Conservation (phyloP, 2,797 vertebrate genomes). For the Neosalanx taihuensis region DNA sequence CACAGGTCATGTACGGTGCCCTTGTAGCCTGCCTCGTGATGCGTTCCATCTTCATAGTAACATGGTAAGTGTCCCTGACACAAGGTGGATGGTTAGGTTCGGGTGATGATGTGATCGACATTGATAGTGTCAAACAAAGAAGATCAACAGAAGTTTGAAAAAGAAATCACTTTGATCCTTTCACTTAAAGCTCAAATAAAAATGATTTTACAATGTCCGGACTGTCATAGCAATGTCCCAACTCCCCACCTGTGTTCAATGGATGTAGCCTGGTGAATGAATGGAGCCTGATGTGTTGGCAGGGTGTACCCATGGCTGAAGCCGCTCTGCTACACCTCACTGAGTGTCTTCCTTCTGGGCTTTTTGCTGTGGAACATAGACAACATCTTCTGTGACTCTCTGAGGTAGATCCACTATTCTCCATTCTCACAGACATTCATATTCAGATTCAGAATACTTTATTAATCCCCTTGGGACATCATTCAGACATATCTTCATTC, state of each 20-base stretch:
- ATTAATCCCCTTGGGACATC: no score
- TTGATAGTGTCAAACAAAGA: no score
- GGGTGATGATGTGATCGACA: background rate
- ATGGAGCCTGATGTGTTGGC: background rate
- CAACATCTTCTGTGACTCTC: slow-evolving; percentile 90
- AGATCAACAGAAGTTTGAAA: no score
- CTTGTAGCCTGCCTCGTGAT: slow-evolving; percentile 90
- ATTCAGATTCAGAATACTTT: no score
- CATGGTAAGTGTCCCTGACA: slow-evolving; percentile 81
- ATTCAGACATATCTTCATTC: background rate
- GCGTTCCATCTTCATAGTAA: slow-evolving; percentile 92
- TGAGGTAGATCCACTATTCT: slow-evolving; percentile 76
- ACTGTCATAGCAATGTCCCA: no score
- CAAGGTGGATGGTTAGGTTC: background rate
- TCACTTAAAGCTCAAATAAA: no score
- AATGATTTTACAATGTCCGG: no score
- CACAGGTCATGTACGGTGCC: slow-evolving; percentile 92
- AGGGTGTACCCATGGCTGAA: slow-evolving; percentile 97
- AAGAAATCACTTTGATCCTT: no score
- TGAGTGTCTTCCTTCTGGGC: slow-evolving; percentile 89
- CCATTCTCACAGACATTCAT: no score
- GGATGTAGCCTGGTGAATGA: background rate
- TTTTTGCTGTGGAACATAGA: slow-evolving; percentile 97
- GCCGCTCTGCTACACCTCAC: slow-evolving; percentile 86
- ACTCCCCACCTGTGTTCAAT: background rate